Conservation (phyloP, 2,888 invertebrate genomes). For the Nephrotoma flavescens region DNA sequence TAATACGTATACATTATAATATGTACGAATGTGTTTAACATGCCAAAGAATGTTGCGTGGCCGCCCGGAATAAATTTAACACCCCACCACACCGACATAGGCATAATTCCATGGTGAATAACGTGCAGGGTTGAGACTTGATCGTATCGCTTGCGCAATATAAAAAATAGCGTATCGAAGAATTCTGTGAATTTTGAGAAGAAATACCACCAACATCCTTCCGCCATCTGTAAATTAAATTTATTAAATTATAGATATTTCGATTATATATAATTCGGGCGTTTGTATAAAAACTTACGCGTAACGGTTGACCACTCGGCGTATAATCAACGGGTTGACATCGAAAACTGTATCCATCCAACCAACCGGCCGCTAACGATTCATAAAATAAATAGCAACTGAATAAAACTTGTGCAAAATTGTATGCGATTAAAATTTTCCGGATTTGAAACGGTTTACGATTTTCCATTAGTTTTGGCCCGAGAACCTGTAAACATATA, state of each 20-base stretch:
- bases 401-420: slow-evolving; percentile 53
- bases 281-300: slow-evolving; percentile 20
- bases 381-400: slow-evolving; percentile 39
- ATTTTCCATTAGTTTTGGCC: slow-evolving; percentile 74
- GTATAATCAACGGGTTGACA: slow-evolving; percentile 77
- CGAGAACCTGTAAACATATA: slow-evolving; percentile 39
- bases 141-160: slow-evolving; percentile 81
- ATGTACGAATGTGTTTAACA: slow-evolving; percentile 89
- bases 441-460: slow-evolving; percentile 68
- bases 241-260: background rate
- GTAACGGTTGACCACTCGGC: slow-evolving; percentile 44
- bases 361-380: slow-evolving; percentile 49
- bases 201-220: slow-evolving; percentile 87
- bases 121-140: slow-evolving; percentile 86
- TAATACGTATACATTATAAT: slow-evolving; percentile 92
- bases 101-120: slow-evolving; percentile 92
- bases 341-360: slow-evolving; percentile 51
- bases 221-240: slow-evolving; percentile 48
- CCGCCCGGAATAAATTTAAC: slow-evolving; percentile 83
- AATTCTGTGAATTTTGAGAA: slow-evolving; percentile 91
- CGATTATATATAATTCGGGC: background rate
- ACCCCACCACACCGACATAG: slow-evolving; percentile 84
- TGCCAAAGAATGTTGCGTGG: slow-evolving; percentile 85
- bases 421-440: slow-evolving; percentile 63
- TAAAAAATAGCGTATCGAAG: slow-evolving; percentile 87